Percentiles rank a stretch among this genome's conserved stretches.
Conservation (phyloP, 1,140 invertebrate genomes). For the Leptinotarsa undecemlineata region DNA sequence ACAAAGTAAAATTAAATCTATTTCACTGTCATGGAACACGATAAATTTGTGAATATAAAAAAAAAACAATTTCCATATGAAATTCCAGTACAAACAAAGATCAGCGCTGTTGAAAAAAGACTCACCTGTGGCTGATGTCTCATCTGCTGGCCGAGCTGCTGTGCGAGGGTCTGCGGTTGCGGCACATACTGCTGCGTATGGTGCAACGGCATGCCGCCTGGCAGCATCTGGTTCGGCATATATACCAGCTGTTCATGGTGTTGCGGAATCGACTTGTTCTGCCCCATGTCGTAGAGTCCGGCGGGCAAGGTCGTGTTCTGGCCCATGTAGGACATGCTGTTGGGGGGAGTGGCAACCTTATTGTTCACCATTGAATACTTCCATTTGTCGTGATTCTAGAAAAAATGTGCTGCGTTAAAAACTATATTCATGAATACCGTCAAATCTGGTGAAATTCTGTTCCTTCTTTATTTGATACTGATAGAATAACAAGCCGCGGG, state of each 20-base stretch:
- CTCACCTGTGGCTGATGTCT: slow-evolving; percentile 45
- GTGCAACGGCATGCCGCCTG: slow-evolving; percentile 61
- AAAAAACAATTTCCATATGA: no score
- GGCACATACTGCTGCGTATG: slow-evolving; percentile 18
- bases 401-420: slow-evolving; percentile 40
- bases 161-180: slow-evolving; percentile 64
- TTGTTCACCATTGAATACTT: slow-evolving; percentile 57
- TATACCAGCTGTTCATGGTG: slow-evolving; percentile 70
- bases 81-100: no score
- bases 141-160: slow-evolving; percentile 59
- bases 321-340: slow-evolving; percentile 62
- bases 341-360: slow-evolving; percentile 61
- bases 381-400: slow-evolving; percentile 75
- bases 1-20: no score
- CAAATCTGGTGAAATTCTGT: no score
- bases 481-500: no score
- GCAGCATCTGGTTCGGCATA: slow-evolving; percentile 64
- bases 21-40: no score
- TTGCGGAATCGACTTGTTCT: slow-evolving; percentile 60
- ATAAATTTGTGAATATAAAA: no score
- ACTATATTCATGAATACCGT: no score
- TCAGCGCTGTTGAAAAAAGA: neutral
- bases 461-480: no score
- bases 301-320: slow-evolving; percentile 55
- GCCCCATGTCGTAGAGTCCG: slow-evolving; percentile 61